phyloP scores from a whole-genome alignment of 2,888 invertebrate species.

The Heliothis peltigera region DNA sequence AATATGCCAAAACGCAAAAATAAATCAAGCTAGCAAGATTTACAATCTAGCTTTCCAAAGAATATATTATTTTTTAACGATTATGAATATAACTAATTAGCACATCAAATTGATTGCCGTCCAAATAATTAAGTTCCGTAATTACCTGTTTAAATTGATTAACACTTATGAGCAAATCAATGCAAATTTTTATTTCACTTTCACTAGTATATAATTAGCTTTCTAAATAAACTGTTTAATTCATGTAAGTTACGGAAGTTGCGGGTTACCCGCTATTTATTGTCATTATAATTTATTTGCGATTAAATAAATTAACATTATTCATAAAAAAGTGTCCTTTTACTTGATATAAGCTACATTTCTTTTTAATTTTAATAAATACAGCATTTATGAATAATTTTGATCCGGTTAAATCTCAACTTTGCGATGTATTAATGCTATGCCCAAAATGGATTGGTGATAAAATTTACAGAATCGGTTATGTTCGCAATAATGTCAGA shows the following conservation, averaged over 20 bases:
- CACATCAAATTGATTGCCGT: conserved; percentile 28
- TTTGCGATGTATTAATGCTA: too few species aligned
- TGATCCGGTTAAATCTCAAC: not conserved
- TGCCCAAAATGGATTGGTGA: not conserved
- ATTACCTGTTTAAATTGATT: conserved; percentile 34
- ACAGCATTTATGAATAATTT: not conserved
- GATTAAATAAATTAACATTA: too few species aligned
- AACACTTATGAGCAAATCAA: conserved; percentile 34
- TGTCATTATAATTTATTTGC: too few species aligned
- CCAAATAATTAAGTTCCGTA: conserved; percentile 32
- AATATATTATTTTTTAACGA: conserved; percentile 23
- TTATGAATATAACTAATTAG: conserved; percentile 27
- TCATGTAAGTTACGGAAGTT: conserved; percentile 19
- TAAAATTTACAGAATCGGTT: not conserved
- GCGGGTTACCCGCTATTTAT: too few species aligned
- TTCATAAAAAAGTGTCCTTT: too few species aligned
- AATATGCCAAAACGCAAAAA: conserved; percentile 18
- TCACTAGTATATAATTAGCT: conserved; percentile 26
- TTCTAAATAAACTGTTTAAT: conserved; percentile 12
- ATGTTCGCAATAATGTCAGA: not conserved
- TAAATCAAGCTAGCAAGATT: conserved; percentile 12
- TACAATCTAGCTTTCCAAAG: conserved; percentile 32
- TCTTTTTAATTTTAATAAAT: too few species aligned
- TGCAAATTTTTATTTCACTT: conserved; percentile 55
- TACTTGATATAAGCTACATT: too few species aligned